phyloP scores from a whole-genome alignment of 2,797 vertebrate genomes.

The Neosilurus mollespiculum region DNA sequence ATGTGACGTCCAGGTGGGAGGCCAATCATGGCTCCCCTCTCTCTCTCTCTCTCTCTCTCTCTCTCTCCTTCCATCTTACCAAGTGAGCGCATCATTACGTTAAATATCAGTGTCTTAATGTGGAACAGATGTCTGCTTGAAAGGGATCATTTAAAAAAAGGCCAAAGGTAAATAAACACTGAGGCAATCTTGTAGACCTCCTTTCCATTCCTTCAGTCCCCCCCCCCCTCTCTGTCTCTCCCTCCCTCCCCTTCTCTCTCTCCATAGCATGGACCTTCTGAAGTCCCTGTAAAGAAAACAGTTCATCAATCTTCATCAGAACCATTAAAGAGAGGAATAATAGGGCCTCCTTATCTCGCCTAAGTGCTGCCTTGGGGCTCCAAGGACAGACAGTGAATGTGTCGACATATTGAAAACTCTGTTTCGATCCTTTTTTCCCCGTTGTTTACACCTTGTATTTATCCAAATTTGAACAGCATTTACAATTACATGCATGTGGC shows the following conservation, averaged over 20 bases:
- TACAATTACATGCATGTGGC: not conserved
- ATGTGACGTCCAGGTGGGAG: constrained; percentile 45
- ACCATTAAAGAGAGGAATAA: constrained; percentile 66
- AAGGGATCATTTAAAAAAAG: constrained; percentile 76
- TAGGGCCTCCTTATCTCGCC: constrained; percentile 57
- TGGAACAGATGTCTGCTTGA: constrained; percentile 79
- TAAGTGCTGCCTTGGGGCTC: constrained; percentile 56
- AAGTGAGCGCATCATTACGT: constrained; percentile 69
- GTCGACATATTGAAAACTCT: constrained; percentile 45
- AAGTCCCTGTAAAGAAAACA: constrained; percentile 77
- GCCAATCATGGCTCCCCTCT: constrained; percentile 38
- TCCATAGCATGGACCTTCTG: constrained; percentile 63
- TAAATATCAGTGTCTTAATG: constrained; percentile 77
- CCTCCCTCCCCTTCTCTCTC: constrained; percentile 56
- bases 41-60: not conserved
- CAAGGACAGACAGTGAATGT: constrained; percentile 47
- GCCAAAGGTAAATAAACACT: constrained; percentile 82
- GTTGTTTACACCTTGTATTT: not conserved
- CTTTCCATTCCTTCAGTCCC: constrained; percentile 52
- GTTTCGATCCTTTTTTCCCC: not conserved
- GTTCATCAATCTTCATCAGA: constrained; percentile 78
- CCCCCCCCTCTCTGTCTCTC: constrained; percentile 30
- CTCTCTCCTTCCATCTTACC: constrained; percentile 40
- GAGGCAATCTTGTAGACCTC: constrained; percentile 64
- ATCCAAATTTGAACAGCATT: not conserved